Percentiles rank a stretch among this genome's conserved stretches.
These are phyloP conservation scores for Orthonyx spaldingii DNA, from an alignment of 2,113 vertebrate species.

Conservation along the genomic window DNA sequence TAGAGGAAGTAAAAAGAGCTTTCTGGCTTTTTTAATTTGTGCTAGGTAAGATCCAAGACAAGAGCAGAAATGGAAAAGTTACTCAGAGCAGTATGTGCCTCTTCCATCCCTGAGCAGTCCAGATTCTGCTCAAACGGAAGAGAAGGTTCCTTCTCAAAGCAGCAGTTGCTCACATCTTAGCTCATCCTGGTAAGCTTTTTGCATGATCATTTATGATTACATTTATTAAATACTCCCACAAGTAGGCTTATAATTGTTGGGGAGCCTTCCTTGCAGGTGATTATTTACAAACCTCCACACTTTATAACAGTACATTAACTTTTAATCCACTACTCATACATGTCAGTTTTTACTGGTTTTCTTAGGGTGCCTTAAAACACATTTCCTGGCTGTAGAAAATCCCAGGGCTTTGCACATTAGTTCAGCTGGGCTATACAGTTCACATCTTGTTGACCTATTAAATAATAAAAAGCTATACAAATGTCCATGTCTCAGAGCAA, in stretches of 20 bases:
- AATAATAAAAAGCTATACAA: not conserved
- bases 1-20: not conserved
- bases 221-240: not conserved
- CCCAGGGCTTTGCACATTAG: not conserved
- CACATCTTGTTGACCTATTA: not conserved
- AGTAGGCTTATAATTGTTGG: not conserved
- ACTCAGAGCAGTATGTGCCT: not conserved
- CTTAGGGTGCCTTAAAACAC: not conserved
- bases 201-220: not conserved
- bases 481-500: not conserved
- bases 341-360: not conserved
- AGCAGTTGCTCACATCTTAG: not conserved
- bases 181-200: not conserved
- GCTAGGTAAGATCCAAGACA: not conserved
- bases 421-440: not conserved
- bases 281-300: not conserved
- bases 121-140: not conserved
- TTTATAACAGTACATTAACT: not conserved
- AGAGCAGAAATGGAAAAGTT: not conserved
- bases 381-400: not conserved
- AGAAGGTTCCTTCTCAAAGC: not conserved
- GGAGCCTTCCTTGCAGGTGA: not conserved
- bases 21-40: not conserved
- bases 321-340: not conserved
- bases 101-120: not conserved